These are phyloP conservation scores for Dromococcyx pavoninus DNA, from an alignment of 2,797 vertebrate genomes.

Conservation along the genomic window DNA sequence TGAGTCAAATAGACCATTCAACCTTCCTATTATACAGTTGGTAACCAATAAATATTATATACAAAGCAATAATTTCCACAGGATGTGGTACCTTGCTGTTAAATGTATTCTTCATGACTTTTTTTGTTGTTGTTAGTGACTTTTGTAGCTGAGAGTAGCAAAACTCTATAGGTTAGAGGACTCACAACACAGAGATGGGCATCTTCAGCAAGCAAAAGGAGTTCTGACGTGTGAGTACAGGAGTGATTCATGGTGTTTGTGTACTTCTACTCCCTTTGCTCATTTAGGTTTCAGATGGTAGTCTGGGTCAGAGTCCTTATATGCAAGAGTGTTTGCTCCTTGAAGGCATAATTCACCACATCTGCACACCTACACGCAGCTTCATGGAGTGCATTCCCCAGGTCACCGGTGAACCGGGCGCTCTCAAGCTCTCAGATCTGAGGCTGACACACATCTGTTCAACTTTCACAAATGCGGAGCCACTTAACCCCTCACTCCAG, in stretches of 20 bases:
- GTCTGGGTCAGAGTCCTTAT: background rate
- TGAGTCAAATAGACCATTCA: background rate
- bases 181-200: background rate
- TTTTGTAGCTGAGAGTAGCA: background rate
- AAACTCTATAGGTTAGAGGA: background rate
- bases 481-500: background rate
- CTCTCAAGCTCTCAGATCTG: background rate
- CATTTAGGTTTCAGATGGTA: background rate
- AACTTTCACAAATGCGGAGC: background rate
- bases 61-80: constrained; percentile 16
- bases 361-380: background rate
- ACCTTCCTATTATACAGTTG: background rate
- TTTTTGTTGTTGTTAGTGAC: background rate
- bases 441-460: background rate
- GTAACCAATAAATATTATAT: constrained; percentile 52
- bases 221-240: background rate
- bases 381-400: background rate
- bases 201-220: background rate
- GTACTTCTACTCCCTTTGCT: background rate
- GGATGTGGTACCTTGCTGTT: background rate
- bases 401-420: background rate
- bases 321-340: accelerated
- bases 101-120: background rate
- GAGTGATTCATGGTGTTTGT: background rate
- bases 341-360: background rate